Percentiles rank a stretch among this genome's conserved stretches.
These are phyloP conservation scores for Motacilla alba DNA, from an alignment of 2,113 vertebrate genomes.

Conservation along the genomic window DNA sequence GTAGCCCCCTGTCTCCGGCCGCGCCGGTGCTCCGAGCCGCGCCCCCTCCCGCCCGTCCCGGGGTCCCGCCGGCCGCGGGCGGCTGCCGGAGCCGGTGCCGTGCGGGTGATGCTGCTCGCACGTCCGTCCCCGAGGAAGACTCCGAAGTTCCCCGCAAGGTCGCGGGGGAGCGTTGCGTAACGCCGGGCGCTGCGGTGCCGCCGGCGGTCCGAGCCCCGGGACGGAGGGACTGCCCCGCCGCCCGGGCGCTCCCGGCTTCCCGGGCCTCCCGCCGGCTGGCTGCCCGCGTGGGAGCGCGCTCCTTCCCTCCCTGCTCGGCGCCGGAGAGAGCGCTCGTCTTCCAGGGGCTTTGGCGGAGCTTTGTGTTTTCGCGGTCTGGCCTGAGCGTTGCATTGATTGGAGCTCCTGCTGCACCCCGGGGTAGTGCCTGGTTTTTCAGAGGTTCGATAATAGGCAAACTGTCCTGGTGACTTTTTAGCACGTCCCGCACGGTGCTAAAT, in stretches of 20 bases:
- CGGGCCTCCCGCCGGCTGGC: neutral
- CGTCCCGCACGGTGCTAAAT: neutral
- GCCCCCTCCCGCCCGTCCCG: neutral
- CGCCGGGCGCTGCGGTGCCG: neutral
- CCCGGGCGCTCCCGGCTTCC: neutral
- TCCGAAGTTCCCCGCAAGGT: slow-evolving; percentile 28
- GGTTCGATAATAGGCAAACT: accelerated
- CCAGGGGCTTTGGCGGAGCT: neutral
- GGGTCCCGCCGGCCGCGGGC: neutral
- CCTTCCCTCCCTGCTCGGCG: accelerated
- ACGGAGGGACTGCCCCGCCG: neutral
- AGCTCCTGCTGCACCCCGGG: neutral
- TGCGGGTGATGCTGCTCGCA: neutral
- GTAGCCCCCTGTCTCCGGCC: neutral
- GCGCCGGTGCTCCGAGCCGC: neutral
- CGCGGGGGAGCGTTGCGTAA: slow-evolving; percentile 45
- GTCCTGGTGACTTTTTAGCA: neutral
- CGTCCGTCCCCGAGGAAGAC: neutral
- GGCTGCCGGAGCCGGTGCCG: neutral
- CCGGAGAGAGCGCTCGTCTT: neutral
- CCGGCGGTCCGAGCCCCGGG: neutral
- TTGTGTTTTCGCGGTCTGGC: slow-evolving; percentile 31
- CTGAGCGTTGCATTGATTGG: neutral
- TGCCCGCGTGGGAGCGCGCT: neutral
- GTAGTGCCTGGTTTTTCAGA: neutral